Conservation (phyloP, 2,113 vertebrate genomes). For the Takifugu bimaculatus region DNA sequence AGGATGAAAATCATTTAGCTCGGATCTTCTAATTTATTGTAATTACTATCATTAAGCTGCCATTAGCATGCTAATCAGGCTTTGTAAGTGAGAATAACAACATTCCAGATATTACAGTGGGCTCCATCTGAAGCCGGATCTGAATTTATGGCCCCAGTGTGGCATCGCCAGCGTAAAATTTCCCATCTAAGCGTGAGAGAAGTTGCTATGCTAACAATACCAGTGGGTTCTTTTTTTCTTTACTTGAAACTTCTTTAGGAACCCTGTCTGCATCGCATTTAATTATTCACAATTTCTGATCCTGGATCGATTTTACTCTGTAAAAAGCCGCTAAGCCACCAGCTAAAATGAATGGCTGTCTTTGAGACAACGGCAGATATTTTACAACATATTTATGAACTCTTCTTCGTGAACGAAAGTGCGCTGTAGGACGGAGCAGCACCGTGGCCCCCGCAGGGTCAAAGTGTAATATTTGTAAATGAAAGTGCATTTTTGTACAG, state of each 20-base stretch:
- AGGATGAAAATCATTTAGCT: too few species aligned
- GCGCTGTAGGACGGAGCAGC: constrained; percentile 13
- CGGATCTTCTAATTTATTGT: too few species aligned
- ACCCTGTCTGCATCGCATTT: too few species aligned
- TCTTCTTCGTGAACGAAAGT: too few species aligned
- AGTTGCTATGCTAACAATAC: too few species aligned
- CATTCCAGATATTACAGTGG: neutral
- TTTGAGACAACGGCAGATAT: constrained; percentile 5
- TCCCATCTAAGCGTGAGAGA: too few species aligned
- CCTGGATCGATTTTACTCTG: neutral
- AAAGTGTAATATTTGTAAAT: constrained; percentile 3
- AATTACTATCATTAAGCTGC: neutral
- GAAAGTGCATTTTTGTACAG: neutral
- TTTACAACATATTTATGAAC: neutral
- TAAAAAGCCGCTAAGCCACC: constrained; percentile 47
- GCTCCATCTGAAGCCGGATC: too few species aligned
- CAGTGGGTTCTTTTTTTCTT: too few species aligned
- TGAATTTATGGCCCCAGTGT: too few species aligned
- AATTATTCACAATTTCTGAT: too few species aligned
- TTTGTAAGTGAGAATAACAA: neutral
- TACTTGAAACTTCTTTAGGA: too few species aligned
- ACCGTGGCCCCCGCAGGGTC: neutral
- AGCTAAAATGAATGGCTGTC: constrained; percentile 31
- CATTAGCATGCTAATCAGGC: neutral
- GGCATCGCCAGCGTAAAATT: too few species aligned